A percentile compares a stretch with the other conserved stretches of the same genome.
Evolutionary conservation across 2,888 invertebrate species (phyloP).

Genomic region (Aporophyla nigra): DNA sequence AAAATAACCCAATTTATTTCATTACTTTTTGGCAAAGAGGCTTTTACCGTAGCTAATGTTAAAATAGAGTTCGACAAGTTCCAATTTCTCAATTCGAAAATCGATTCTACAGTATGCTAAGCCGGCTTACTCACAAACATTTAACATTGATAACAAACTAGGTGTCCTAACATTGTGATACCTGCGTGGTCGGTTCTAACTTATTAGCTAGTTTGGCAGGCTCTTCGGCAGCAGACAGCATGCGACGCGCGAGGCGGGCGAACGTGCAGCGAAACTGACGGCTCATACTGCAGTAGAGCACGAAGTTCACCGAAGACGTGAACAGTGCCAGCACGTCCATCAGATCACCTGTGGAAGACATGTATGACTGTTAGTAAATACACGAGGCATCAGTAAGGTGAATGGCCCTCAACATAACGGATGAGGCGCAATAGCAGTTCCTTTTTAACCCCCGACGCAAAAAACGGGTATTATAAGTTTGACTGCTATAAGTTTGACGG

Average conservation of each 20-base stretch:
- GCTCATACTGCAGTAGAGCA: constrained; percentile 97
- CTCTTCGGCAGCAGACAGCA: constrained; percentile 83
- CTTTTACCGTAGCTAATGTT: not conserved
- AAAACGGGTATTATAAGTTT: too few species aligned
- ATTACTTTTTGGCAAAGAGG: not conserved
- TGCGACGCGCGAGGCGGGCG: constrained; percentile 92
- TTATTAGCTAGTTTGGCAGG: constrained; percentile 84
- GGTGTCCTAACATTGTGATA: constrained; percentile 72
- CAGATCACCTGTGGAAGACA: constrained; percentile 92
- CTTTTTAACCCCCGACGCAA: too few species aligned
- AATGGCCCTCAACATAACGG: not conserved
- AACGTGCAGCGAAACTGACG: constrained; percentile 96
- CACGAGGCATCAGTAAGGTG: too few species aligned
- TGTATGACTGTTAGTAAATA: not conserved
- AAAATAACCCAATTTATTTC: not conserved
- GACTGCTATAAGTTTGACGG: too few species aligned
- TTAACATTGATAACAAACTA: constrained; percentile 43
- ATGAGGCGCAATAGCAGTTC: not conserved
- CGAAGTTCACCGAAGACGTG: constrained; percentile 98
- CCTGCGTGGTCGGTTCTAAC: constrained; percentile 88
- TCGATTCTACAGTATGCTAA: not conserved
- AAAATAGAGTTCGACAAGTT: not conserved
- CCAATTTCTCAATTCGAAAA: not conserved
- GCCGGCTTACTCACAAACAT: constrained; percentile 34
- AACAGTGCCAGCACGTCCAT: constrained; percentile 97